phyloP scores from a whole-genome alignment of 2,113 vertebrate genomes.

The Mola mola region DNA sequence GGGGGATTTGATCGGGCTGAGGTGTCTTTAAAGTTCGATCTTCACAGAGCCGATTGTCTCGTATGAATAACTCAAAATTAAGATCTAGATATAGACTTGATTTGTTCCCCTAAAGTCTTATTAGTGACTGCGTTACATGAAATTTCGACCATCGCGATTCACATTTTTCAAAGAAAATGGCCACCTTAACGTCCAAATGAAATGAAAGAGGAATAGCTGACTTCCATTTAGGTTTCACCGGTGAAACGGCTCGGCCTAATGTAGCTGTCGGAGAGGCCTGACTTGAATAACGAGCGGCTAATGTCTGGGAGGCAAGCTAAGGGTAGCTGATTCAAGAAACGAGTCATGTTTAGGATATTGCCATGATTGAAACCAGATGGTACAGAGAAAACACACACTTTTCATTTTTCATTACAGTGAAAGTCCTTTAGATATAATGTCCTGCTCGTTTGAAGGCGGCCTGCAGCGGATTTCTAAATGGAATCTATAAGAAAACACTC shows the following conservation, averaged over 20 bases:
- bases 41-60: too few relatives aligned
- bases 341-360: constrained; percentile 73
- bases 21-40: too few relatives aligned
- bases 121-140: background rate
- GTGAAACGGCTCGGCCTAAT: constrained; percentile 32
- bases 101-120: too few relatives aligned
- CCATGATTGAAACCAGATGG: constrained; percentile 70
- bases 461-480: constrained; percentile 22
- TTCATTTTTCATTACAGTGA: constrained; percentile 71
- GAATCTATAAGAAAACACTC: constrained; percentile 12
- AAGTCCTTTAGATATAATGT: constrained; percentile 35
- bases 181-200: constrained; percentile 1
- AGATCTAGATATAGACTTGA: too few relatives aligned
- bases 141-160: background rate
- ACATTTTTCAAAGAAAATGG: constrained; percentile 14
- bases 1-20: too few relatives aligned
- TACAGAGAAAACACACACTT: constrained; percentile 65
- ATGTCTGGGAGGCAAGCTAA: constrained; percentile 56
- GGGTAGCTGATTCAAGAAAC: constrained; percentile 61
- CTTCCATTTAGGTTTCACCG: constrained; percentile 25
- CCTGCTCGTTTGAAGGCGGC: constrained; percentile 19
- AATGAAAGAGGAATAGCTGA: background rate
- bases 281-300: constrained; percentile 71
- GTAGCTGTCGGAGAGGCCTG: constrained; percentile 60
- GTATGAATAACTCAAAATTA: too few relatives aligned